Conservation (phyloP, 2,888 invertebrate species). For the Diarsia rubi region DNA sequence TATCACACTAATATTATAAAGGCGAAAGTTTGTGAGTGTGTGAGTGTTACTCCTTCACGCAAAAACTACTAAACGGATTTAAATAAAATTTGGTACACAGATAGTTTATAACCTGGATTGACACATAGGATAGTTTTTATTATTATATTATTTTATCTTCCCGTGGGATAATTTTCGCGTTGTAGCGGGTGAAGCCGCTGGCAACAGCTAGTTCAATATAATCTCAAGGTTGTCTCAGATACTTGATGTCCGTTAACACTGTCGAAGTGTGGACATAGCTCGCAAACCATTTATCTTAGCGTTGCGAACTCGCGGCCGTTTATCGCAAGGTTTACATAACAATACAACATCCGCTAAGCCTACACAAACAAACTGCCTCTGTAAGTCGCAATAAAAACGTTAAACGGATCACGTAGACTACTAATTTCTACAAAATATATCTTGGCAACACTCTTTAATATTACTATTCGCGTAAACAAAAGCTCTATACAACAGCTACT, state of each 20-base stretch:
- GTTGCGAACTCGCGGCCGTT: not conserved
- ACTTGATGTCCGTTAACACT: slow-evolving; percentile 14
- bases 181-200: no score
- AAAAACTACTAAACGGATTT: no score
- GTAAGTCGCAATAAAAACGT: not conserved
- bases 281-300: not conserved
- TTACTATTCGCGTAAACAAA: slow-evolving; percentile 23
- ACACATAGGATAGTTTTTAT: no score
- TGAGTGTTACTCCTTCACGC: no score
- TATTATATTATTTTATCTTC: no score
- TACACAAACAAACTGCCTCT: not conserved
- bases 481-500: slow-evolving; percentile 14
- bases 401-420: slow-evolving; percentile 7
- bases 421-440: not conserved
- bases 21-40: no score
- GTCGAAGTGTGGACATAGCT: not conserved
- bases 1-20: no score
- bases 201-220: no score
- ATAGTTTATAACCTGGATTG: no score
- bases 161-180: no score
- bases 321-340: slow-evolving; percentile 25
- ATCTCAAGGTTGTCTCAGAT: slow-evolving; percentile 44
- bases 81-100: no score
- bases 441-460: slow-evolving; percentile 17
- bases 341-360: not conserved